Percentiles rank a stretch among this genome's conserved stretches.
These are phyloP conservation scores for Climacteris rufus DNA, from an alignment of 2,113 vertebrate species.

Conservation along the genomic window DNA sequence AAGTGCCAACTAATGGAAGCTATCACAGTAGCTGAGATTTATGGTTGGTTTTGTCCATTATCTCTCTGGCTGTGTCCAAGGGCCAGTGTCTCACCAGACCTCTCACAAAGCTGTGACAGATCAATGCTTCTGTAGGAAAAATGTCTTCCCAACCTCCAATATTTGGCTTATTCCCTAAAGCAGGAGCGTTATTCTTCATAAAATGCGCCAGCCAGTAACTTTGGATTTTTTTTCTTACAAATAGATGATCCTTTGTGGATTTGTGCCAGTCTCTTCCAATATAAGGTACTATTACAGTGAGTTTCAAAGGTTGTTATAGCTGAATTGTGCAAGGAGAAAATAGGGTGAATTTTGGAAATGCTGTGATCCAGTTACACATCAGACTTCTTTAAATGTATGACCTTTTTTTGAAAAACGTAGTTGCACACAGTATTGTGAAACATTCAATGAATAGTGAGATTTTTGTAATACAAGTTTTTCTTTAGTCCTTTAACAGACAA, in stretches of 20 bases:
- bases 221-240: not conserved
- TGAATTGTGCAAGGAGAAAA: not conserved
- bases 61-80: not conserved
- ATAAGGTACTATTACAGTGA: not conserved
- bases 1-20: not conserved
- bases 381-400: not conserved
- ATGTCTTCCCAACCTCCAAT: not conserved
- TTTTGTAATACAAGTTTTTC: not conserved
- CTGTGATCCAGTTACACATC: not conserved
- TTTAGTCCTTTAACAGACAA: not conserved
- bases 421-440: not conserved
- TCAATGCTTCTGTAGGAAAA: not conserved
- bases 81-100: not conserved
- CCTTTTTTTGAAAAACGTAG: not conserved
- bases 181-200: not conserved
- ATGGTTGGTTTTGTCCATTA: not conserved
- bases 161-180: slow-evolving; percentile 14
- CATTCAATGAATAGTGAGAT: not conserved
- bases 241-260: slow-evolving; percentile 4
- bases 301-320: not conserved
- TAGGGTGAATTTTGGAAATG: not conserved
- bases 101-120: not conserved
- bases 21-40: not conserved
- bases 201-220: not conserved
- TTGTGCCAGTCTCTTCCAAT: not conserved